Conservation (phyloP, 2,113 vertebrate species). For the Piprites chloris region DNA sequence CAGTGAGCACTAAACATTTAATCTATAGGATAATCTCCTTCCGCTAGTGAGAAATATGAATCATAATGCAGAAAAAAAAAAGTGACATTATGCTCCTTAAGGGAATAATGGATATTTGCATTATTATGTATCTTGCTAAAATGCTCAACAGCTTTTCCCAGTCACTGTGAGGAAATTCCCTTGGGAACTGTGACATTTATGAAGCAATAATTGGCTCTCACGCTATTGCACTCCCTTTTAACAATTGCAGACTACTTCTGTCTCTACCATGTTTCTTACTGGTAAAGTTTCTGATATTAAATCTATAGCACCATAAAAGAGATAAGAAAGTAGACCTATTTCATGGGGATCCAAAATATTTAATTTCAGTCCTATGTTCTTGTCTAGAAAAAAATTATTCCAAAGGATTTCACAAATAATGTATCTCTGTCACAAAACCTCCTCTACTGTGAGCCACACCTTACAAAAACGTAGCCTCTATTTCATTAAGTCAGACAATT, state of each 20-base stretch:
- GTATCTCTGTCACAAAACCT: not conserved
- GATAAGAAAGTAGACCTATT: not conserved
- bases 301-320: not conserved
- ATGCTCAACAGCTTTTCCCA: not conserved
- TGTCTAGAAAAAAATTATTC: not conserved
- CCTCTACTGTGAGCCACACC: not conserved
- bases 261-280: not conserved
- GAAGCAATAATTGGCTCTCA: not conserved
- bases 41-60: not conserved
- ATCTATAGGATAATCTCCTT: conserved; percentile 24
- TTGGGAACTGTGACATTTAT: not conserved
- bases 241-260: not conserved
- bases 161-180: not conserved
- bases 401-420: not conserved
- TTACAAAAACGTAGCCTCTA: not conserved
- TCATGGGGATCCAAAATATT: not conserved
- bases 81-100: not conserved
- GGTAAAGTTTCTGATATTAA: not conserved
- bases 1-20: not conserved
- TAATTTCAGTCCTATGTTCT: not conserved
- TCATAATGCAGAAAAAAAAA: not conserved
- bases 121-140: not conserved
- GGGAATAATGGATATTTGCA: not conserved
- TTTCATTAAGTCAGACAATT: not conserved
- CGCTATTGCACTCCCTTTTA: not conserved